A percentile compares a stretch with the other conserved stretches of the same genome.
phyloP scores from a whole-genome alignment of 2,797 vertebrate species.

The Enteromius viviparus region DNA sequence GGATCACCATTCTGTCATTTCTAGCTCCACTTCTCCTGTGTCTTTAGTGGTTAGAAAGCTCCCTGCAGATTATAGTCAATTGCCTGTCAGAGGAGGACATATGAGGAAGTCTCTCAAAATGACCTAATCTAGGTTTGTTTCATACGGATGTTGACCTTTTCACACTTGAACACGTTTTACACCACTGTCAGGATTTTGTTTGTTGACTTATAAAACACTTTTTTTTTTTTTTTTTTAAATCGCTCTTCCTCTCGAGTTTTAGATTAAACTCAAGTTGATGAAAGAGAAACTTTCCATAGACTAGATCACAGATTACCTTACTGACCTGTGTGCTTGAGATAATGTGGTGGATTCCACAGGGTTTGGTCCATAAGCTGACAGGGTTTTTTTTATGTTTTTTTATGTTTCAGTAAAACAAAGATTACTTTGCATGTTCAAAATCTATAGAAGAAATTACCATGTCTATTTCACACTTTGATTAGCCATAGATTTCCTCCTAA shows the following conservation, averaged over 20 bases:
- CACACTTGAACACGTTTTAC: not conserved
- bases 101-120: constrained; percentile 2
- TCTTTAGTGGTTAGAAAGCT: constrained; percentile 1
- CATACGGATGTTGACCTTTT: not conserved
- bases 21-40: not conserved
- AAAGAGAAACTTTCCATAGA: not conserved
- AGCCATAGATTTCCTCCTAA: not conserved
- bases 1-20: constrained; percentile 29
- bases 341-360: not conserved
- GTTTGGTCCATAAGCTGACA: not conserved
- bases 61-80: not conserved
- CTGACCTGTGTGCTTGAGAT: not conserved
- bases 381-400: too few species aligned
- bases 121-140: not conserved
- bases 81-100: not conserved
- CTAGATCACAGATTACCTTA: constrained; percentile 1
- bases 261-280: not conserved
- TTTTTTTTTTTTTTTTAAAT: not conserved
- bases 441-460: not conserved
- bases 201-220: not conserved
- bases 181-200: not conserved
- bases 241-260: not conserved
- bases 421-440: not conserved
- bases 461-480: not conserved
- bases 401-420: not conserved